These are phyloP conservation scores for Strix uralensis DNA, from an alignment of 2,113 vertebrate genomes.

Conservation along the genomic window DNA sequence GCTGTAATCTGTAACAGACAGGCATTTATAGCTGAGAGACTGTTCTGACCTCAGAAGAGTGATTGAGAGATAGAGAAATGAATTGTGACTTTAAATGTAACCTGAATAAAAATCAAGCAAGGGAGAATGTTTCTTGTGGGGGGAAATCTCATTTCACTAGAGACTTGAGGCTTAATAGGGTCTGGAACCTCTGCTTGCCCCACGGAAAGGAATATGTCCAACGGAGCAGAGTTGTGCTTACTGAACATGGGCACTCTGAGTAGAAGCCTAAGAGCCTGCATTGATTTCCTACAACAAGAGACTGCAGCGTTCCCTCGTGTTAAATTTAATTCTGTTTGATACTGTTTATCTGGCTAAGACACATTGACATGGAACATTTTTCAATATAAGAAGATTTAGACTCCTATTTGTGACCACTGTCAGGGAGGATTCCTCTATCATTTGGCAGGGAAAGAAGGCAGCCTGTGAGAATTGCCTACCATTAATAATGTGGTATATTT, in stretches of 20 bases:
- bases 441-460: not conserved
- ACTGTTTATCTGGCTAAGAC: slow-evolving; percentile 44
- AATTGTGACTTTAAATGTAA: slow-evolving; percentile 15
- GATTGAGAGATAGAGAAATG: not conserved
- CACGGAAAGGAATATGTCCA: not conserved
- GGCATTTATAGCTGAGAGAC: not conserved
- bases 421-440: not conserved
- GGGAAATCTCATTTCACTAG: not conserved
- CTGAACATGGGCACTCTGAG: not conserved
- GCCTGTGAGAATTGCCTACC: not conserved
- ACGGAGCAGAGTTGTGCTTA: not conserved
- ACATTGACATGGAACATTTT: slow-evolving; percentile 25
- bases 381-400: not conserved
- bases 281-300: not conserved
- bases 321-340: slow-evolving; percentile 39
- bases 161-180: not conserved
- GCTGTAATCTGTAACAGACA: not conserved
- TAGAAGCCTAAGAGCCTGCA: not conserved
- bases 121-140: not conserved
- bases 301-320: not conserved
- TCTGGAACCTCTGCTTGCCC: not conserved
- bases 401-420: slow-evolving; percentile 22
- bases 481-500: not conserved
- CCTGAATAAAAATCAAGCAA: not conserved
- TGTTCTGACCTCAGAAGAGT: not conserved